Evolutionary conservation across 2,113 vertebrate species (phyloP), one percentile per base, ranked within the genome.

Genomic region (Ciconia stormi): DNA sequence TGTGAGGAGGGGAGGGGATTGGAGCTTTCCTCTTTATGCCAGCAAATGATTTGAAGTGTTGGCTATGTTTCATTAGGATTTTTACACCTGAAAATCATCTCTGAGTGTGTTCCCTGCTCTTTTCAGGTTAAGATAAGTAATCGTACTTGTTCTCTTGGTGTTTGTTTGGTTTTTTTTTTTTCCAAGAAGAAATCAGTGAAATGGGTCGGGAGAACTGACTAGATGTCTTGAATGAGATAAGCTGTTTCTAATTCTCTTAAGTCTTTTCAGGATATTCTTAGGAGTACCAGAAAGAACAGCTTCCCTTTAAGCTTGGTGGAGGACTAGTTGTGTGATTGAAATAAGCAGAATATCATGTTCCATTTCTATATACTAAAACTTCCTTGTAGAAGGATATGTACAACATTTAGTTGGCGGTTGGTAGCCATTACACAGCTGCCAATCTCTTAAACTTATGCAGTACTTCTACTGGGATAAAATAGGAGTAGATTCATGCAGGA

Each of bases 381-480:
- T 32, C 49, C 16, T 29, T 23, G 19, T 14, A 5, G 79, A 78
- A 62, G 72, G 50, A 10, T 55, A 9, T 12, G 11, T n/a, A 10
- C 34, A 82, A 26, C 25, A 10, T 11, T 23, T 38, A 49, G 20
- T 9, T 67, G 52, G 13, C 2, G 4, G 9, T 62, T 66, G n/a
- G 34, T 53, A 26, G 55, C 38, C 42, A 2, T 50, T 29, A 4
- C 29, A 15, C n/a, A 30, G 27, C 40, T 83, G 36, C 66, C 20
- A 29, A 1, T 49, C 38, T 65, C 27, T 38, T 27, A 20, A 5
- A 6, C 47, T 42, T 10, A 11, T 0, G 1, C 13, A 18, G 42
- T 49, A 0, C 21, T 89, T 25, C 4, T 72, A 0, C 42, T 22
- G 56, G 55, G 16, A 5, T 62, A 8, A 79, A 71, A 30, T 4